Percentiles rank a stretch among this genome's conserved stretches.
Conservation (phyloP, 2,888 invertebrate genomes). For the Volucella inflata region DNA sequence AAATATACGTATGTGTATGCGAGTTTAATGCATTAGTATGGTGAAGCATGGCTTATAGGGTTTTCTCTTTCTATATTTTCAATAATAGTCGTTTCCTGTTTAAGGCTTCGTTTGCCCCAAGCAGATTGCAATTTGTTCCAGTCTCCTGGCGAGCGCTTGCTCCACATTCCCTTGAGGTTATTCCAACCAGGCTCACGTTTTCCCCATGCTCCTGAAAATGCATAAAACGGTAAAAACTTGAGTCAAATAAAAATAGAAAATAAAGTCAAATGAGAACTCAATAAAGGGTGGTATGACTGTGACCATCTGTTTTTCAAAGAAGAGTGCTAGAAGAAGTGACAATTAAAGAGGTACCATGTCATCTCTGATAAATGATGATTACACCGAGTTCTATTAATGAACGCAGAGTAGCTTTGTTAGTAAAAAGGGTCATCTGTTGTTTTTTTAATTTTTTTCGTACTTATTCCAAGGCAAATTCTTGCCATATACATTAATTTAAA, state of each 20-base stretch:
- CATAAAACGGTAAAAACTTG: conserved; percentile 20
- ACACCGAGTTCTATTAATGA: too few relatives aligned
- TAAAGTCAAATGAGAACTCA: neutral
- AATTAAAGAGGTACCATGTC: too few relatives aligned
- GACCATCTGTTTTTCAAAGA: too few relatives aligned
- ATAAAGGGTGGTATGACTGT: too few relatives aligned
- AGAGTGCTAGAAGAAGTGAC: too few relatives aligned
- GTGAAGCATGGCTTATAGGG: neutral
- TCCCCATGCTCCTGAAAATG: conserved; percentile 88
- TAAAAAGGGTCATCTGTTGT: too few relatives aligned
- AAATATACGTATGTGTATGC: neutral
- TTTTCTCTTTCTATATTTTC: neutral
- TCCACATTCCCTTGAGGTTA: conserved; percentile 92
- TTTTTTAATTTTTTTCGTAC: too few relatives aligned
- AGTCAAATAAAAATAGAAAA: neutral
- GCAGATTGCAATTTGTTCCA: conserved; percentile 83
- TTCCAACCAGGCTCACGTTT: conserved; percentile 92
- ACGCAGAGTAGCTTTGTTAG: too few relatives aligned
- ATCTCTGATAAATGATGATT: too few relatives aligned
- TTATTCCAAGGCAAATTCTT: too few relatives aligned
- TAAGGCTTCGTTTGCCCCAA: conserved; percentile 82
- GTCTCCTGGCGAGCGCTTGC: conserved; percentile 85
- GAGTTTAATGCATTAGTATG: neutral
- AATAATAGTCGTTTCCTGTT: neutral
- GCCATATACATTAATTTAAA: too few relatives aligned